Evolutionary conservation across 2,797 vertebrate species (phyloP).

Genomic region (Oreortyx pictus): DNA sequence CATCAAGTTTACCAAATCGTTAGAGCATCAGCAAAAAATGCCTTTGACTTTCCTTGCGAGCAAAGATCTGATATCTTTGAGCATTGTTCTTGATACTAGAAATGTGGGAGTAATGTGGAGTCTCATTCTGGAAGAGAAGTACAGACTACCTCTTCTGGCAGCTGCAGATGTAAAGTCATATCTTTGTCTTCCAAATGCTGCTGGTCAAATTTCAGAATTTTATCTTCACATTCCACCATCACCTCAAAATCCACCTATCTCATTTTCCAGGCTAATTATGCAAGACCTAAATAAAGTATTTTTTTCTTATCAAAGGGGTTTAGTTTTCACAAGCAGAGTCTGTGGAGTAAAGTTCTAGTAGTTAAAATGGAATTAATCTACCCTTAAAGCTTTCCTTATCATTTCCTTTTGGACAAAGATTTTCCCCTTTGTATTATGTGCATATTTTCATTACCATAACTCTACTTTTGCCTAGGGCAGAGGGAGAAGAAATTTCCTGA

Average conservation of each 20-base stretch:
- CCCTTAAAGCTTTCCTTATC: constrained; percentile 19
- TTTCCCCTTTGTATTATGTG: not conserved
- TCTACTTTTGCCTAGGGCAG: constrained; percentile 13
- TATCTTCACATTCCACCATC: constrained; percentile 3
- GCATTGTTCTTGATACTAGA: not conserved
- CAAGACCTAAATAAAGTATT: not conserved
- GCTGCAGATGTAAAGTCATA: not conserved
- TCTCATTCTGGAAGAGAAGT: not conserved
- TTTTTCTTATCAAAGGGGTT: constrained; percentile 19
- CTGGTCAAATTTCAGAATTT: constrained; percentile 33
- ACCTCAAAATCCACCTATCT: constrained; percentile 17
- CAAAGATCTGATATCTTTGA: not conserved
- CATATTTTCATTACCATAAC: constrained; percentile 23
- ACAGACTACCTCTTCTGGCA: not conserved
- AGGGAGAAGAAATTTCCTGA: constrained; percentile 39
- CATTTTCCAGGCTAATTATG: constrained; percentile 9
- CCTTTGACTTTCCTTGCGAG: not conserved
- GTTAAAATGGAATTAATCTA: not conserved
- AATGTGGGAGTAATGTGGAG: not conserved
- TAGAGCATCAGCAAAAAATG: not conserved
- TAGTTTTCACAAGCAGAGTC: not conserved
- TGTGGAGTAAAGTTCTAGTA: not conserved
- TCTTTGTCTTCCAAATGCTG: constrained; percentile 11
- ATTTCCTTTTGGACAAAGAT: constrained; percentile 15
- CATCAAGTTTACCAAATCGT: not conserved